Evolutionary conservation across 1,140 invertebrate genomes (phyloP), one percentile per base, ranked within the genome.

Genomic region (Euschistus heros): DNA sequence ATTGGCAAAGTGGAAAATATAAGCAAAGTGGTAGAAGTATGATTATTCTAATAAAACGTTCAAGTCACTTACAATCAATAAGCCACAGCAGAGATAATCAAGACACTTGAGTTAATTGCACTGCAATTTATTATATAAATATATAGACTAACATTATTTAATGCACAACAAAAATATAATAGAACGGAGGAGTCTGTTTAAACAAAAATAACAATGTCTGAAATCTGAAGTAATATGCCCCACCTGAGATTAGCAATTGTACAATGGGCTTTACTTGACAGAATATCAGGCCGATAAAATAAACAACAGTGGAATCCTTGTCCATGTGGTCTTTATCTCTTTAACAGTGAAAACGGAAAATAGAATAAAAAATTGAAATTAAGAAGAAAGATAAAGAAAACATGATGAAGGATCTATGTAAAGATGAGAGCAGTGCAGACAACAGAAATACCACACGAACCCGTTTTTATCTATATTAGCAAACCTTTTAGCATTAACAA

Each of bases 31-130:
- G 54, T 57, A 26, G 54, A 24, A 22, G 47, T 27, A 57, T 57
- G 54, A 57, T 26, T 57, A 55, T 26, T 20, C 22, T 63, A 37
- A 63, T 63, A 67, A 62, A 65, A 42, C 37, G 55, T 15, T 44
- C 37, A 46, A 65, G 20, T 50, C 20, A 50, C 24, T 57, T 62
- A 42, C 30, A 62, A 22, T 46, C 44, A 44, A 62, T 42, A 62
- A 68, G 60, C 64, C 64, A 68, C 67, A 68, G 67, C 67, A 66
- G 60, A 68, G 66, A 63, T 57, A 18, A 57, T 61, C 64, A 68
- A 68, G 67, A 68, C 67, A 68, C 67, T 68, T 68, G 47, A 64
- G 64, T 65, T 62, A 68, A 66, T 68, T 68, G 65, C 65, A 66
- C 65, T 66, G 65, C 60, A 63, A 66, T 57, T 24, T 57, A 24